These are phyloP conservation scores for Cecropterus lyciades DNA, from an alignment of 1,140 invertebrate species.

Conservation along the genomic window DNA sequence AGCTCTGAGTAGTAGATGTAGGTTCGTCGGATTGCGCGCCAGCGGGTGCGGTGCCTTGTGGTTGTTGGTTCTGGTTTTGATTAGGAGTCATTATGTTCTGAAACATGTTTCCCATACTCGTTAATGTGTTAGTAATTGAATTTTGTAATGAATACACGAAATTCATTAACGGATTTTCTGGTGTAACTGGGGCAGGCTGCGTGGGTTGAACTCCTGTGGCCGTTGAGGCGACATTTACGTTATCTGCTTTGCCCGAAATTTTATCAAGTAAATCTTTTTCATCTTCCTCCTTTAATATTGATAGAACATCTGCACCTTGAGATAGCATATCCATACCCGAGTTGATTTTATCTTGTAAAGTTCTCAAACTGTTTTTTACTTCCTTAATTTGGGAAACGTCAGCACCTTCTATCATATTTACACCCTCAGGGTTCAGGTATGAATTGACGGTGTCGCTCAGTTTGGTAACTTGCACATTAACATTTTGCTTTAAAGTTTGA, in stretches of 20 bases:
- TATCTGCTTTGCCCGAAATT: slow-evolving; percentile 40
- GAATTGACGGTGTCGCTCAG: slow-evolving; percentile 57
- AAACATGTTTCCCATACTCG: slow-evolving; percentile 25
- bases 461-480: slow-evolving; percentile 56
- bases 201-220: slow-evolving; percentile 11
- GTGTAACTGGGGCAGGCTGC: not conserved
- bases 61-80: slow-evolving; percentile 22
- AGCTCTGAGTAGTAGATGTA: slow-evolving; percentile 26
- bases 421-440: slow-evolving; percentile 42
- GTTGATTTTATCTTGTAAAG: slow-evolving; percentile 60
- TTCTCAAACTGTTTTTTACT: slow-evolving; percentile 51
- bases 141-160: slow-evolving; percentile 33
- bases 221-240: slow-evolving; percentile 26
- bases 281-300: slow-evolving; percentile 55
- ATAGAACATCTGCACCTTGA: slow-evolving; percentile 59
- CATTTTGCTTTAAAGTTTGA: slow-evolving; percentile 52
- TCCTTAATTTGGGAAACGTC: slow-evolving; percentile 41
- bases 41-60: slow-evolving; percentile 24
- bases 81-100: slow-evolving; percentile 31
- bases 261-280: slow-evolving; percentile 33
- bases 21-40: slow-evolving; percentile 43
- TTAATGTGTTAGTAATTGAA: slow-evolving; percentile 14
- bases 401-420: slow-evolving; percentile 20
- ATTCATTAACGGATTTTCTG: slow-evolving; percentile 15
- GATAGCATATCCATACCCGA: slow-evolving; percentile 53